Conservation (phyloP, 2,113 vertebrate genomes). For the Mugil cephalus region DNA sequence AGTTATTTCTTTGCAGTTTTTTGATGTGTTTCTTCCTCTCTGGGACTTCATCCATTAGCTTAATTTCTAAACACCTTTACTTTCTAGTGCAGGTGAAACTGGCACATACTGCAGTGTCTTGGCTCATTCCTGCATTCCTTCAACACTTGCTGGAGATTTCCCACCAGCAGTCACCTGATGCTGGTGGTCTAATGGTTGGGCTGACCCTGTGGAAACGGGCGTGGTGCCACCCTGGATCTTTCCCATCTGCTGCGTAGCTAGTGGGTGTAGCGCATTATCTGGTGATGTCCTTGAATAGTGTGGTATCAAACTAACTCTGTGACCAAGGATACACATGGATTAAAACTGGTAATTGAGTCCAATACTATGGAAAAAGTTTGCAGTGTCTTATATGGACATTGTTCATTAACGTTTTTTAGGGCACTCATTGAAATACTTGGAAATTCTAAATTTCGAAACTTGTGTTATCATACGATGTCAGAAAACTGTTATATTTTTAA, state of each 20-base stretch:
- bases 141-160: slow-evolving; percentile 54
- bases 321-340: slow-evolving; percentile 27
- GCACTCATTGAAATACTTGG: too few species aligned
- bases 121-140: slow-evolving; percentile 58
- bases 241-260: slow-evolving; percentile 73
- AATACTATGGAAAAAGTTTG: slow-evolving; percentile 8
- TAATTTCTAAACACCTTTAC: slow-evolving; percentile 34
- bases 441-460: too few species aligned
- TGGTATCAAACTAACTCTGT: slow-evolving; percentile 48
- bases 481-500: too few species aligned
- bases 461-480: too few species aligned
- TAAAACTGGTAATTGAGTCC: neutral
- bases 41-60: slow-evolving; percentile 1
- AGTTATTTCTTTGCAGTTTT: neutral
- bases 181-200: slow-evolving; percentile 75
- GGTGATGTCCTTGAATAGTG: slow-evolving; percentile 72
- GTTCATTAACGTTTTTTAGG: too few species aligned
- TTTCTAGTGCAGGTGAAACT: slow-evolving; percentile 32
- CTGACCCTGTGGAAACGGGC: slow-evolving; percentile 79
- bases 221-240: slow-evolving; percentile 75
- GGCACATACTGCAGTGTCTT: slow-evolving; percentile 39
- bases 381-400: neutral
- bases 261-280: slow-evolving; percentile 58
- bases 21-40: neutral
- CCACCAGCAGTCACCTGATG: slow-evolving; percentile 76